These are phyloP conservation scores for Diachasma alloeum DNA, from an alignment of 1,140 invertebrate species.

Conservation along the genomic window DNA sequence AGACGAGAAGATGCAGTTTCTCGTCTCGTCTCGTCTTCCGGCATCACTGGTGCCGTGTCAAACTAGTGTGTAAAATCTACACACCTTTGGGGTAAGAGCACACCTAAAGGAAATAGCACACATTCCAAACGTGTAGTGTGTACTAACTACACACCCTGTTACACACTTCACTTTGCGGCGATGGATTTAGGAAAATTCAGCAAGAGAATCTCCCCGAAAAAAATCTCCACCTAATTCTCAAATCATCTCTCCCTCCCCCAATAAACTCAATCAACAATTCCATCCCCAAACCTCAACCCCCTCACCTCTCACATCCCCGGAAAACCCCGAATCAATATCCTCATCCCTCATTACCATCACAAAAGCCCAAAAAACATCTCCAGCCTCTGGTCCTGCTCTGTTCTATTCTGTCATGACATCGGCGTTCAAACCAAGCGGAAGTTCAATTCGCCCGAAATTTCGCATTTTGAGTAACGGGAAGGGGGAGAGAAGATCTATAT, in stretches of 20 bases:
- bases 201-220: not conserved
- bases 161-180: no score
- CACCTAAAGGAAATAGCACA: no score
- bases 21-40: no score
- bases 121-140: no score
- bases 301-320: not conserved
- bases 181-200: not conserved
- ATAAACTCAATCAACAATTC: not conserved
- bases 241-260: not conserved
- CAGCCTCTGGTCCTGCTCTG: no score
- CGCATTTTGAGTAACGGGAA: not conserved
- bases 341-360: not conserved
- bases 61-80: no score
- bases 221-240: not conserved
- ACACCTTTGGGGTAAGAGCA: no score
- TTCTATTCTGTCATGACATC: constrained; percentile 28
- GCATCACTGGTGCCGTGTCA: no score
- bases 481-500: not conserved
- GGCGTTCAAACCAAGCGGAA: constrained; percentile 51
- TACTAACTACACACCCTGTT: no score
- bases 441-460: constrained; percentile 61
- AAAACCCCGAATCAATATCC: not conserved
- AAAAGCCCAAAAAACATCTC: not conserved
- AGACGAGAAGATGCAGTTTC: no score
- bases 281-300: not conserved